These are phyloP conservation scores for Heliothis subflexa DNA, from an alignment of 1,140 invertebrate genomes.

Conservation along the genomic window DNA sequence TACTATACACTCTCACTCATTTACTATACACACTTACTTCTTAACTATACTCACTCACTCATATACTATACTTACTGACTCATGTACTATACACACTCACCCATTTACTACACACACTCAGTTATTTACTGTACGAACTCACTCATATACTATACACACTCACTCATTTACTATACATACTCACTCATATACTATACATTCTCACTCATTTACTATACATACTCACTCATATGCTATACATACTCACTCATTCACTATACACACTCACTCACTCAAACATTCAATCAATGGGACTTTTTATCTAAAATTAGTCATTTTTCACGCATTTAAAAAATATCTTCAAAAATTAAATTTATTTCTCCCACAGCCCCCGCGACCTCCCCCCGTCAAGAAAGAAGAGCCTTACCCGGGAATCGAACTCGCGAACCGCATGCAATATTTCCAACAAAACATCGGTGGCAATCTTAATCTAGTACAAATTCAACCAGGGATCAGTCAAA, in stretches of 20 bases:
- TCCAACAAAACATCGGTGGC: constrained; percentile 60
- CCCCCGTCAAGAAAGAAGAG: constrained; percentile 63
- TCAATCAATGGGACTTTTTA: no score
- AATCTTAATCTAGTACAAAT: constrained; percentile 41
- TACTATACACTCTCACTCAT: neutral
- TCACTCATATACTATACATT: neutral
- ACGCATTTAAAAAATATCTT: neutral
- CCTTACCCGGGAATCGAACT: constrained; percentile 62
- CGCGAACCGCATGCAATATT: constrained; percentile 65
- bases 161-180: neutral
- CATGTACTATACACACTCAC: neutral
- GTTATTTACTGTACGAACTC: neutral
- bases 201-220: no score
- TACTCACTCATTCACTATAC: neutral
- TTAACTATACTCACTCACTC: neutral
- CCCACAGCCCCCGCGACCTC: constrained; percentile 53
- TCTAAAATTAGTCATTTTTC: no score
- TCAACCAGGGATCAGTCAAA: constrained; percentile 18
- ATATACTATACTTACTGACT: neutral
- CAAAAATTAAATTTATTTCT: neutral
- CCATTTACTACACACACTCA: neutral
- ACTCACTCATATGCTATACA: no score
- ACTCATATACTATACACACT: no score
- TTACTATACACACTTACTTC: neutral
- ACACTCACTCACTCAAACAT: neutral